phyloP scores from a whole-genome alignment of 2,797 vertebrate species.

The Centropyge bicolor region DNA sequence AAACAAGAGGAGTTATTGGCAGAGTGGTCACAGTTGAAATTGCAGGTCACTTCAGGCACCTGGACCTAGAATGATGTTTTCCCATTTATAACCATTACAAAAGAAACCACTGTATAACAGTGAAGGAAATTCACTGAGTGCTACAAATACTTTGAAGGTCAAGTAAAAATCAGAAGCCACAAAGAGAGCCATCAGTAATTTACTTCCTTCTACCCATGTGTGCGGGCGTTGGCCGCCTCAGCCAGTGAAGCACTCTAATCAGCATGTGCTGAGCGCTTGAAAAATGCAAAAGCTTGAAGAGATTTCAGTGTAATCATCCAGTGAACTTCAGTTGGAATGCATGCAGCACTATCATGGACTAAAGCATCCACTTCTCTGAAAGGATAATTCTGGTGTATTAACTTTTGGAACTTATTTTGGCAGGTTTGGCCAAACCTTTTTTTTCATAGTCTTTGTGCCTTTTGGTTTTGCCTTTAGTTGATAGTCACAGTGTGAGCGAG shows the following conservation, averaged over 20 bases:
- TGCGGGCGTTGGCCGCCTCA: neutral
- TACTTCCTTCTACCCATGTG: neutral
- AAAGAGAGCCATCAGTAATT: neutral
- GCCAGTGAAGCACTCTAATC: neutral
- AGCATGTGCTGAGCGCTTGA: neutral
- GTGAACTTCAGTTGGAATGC: neutral
- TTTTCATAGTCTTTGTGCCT: neutral
- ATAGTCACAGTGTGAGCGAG: neutral
- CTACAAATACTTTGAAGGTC: neutral
- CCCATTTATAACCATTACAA: neutral
- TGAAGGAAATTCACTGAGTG: neutral
- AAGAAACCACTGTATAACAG: neutral
- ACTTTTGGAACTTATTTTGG: too few relatives aligned
- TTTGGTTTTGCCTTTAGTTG: neutral
- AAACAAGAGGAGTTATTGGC: neutral
- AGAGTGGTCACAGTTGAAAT: neutral
- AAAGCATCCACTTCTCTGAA: neutral
- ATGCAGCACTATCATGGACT: neutral
- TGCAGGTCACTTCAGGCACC: neutral
- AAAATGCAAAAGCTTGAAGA: neutral
- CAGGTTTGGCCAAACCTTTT: too few relatives aligned
- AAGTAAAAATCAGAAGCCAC: neutral
- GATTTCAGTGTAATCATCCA: neutral
- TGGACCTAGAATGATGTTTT: neutral
- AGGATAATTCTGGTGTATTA: neutral